These are phyloP conservation scores for Cossypha heuglini DNA, from an alignment of 2,797 vertebrate genomes.

Conservation along the genomic window DNA sequence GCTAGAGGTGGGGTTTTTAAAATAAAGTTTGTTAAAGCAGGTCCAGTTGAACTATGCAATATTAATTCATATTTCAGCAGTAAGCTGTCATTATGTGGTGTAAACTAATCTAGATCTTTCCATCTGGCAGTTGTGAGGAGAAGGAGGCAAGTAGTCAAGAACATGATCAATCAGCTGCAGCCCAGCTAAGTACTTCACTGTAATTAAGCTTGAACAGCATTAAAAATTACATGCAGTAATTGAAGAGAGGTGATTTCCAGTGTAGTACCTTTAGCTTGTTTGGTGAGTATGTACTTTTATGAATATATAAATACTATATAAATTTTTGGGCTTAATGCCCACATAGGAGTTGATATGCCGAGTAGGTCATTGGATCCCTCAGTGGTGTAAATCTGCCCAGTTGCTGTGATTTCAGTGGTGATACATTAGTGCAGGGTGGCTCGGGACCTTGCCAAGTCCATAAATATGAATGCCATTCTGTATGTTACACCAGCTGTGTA, in stretches of 20 bases:
- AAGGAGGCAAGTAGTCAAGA: slow-evolving; percentile 18
- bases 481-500: slow-evolving; percentile 18
- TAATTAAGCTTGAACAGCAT: slow-evolving; percentile 52
- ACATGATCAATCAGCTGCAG: slow-evolving; percentile 15
- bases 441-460: background rate
- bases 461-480: slow-evolving; percentile 12
- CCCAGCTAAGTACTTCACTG: background rate
- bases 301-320: slow-evolving; percentile 18
- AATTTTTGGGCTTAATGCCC: background rate
- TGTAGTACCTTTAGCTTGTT: background rate
- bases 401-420: background rate
- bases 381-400: background rate
- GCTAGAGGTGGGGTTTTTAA: background rate
- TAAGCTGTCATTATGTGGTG: background rate
- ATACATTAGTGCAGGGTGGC: background rate
- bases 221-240: slow-evolving; percentile 7
- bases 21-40: background rate
- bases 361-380: background rate
- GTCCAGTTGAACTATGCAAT: background rate
- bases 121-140: slow-evolving; percentile 1
- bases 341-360: rapidly evolving
- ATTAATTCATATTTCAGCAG: background rate
- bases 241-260: background rate
- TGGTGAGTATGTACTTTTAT: slow-evolving; percentile 15
- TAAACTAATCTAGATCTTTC: slow-evolving; percentile 26